Conservation (phyloP, 1,140 invertebrate species). For the Rhyacophila brunnea region DNA sequence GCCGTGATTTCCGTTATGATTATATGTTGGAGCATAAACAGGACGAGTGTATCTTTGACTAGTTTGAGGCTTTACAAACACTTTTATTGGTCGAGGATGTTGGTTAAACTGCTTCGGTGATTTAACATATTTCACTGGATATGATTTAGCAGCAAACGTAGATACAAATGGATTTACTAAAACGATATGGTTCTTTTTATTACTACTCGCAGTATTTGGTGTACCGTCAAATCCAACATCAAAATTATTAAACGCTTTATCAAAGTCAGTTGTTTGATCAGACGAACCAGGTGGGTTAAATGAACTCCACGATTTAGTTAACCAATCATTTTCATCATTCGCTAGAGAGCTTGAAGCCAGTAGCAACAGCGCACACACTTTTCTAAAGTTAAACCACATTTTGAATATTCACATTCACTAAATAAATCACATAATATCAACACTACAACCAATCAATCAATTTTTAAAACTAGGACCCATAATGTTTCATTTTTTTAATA, state of each 20-base stretch:
- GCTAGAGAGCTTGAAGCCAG: constrained; percentile 2
- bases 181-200: not conserved
- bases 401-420: constrained; percentile 3
- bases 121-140: constrained; percentile 37
- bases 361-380: not conserved
- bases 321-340: not conserved
- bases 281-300: not conserved
- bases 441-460: not conserved
- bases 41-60: too few relatives aligned
- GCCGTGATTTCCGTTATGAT: too few relatives aligned
- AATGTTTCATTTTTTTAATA: constrained; percentile 3
- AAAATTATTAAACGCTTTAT: not conserved
- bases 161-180: not conserved
- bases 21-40: too few relatives aligned
- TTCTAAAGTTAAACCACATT: not conserved
- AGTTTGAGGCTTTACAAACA: too few relatives aligned
- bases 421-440: not conserved
- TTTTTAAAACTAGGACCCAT: not conserved
- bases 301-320: not conserved
- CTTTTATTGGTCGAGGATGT: too few relatives aligned
- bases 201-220: not conserved
- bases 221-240: not conserved
- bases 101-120: not conserved
- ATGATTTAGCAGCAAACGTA: not conserved
- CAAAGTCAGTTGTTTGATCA: not conserved